These are phyloP conservation scores for Eupleurogrammus muticus DNA, from an alignment of 2,797 vertebrate genomes.

Conservation along the genomic window DNA sequence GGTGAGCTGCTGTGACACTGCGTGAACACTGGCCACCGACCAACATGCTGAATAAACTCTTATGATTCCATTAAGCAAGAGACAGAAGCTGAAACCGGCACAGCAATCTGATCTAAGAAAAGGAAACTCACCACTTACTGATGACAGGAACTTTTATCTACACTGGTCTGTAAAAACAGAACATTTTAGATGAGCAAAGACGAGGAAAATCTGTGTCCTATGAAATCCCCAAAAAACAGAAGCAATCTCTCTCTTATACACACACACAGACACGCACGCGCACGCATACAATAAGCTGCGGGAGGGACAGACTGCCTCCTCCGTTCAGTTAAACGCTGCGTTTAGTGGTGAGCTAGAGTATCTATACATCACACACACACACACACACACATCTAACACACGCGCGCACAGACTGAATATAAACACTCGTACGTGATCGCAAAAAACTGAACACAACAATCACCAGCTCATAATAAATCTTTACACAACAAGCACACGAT, in stretches of 20 bases:
- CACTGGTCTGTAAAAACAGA: not conserved
- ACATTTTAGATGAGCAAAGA: not conserved
- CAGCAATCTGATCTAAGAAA: not conserved
- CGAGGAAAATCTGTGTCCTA: not conserved
- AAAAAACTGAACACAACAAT: not conserved
- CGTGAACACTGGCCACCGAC: constrained; percentile 3
- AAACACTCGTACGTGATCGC: constrained; percentile 21
- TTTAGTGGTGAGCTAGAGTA: constrained; percentile 59
- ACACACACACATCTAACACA: constrained; percentile 56
- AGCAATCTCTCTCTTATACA: constrained; percentile 13
- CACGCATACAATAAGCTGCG: constrained; percentile 47
- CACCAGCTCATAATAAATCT: not conserved
- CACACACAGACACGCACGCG: constrained; percentile 2
- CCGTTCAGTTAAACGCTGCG: constrained; percentile 72
- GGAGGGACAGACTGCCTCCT: constrained; percentile 71
- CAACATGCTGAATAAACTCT: constrained; percentile 19
- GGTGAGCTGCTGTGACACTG: constrained; percentile 18
- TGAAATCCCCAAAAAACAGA: not conserved
- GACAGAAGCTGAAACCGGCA: not conserved
- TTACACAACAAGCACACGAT: constrained; percentile 3
- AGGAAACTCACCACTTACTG: not conserved
- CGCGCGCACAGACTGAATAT: constrained; percentile 13
- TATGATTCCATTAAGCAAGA: not conserved
- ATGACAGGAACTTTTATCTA: not conserved
- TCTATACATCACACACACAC: constrained; percentile 77